Evolutionary conservation across 2,797 vertebrate genomes (phyloP).

Genomic region (Melanotaenia nigrans): DNA sequence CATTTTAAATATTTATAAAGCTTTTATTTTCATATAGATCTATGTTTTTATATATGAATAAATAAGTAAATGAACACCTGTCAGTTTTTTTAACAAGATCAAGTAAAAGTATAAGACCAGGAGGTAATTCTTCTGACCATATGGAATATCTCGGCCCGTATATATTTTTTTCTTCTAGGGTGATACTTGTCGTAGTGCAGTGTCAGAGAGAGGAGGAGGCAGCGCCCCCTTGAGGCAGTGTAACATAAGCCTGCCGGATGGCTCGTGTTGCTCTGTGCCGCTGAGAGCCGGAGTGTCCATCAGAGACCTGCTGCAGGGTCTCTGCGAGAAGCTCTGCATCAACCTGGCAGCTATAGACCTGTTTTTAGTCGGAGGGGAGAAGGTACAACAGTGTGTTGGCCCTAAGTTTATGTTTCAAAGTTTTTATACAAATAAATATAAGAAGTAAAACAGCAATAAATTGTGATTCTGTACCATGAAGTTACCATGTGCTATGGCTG

Average conservation of each 20-base stretch:
- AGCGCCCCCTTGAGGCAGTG: conserved; percentile 87
- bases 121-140: background rate
- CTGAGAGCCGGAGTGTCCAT: conserved; percentile 90
- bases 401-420: background rate
- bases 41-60: too few relatives aligned
- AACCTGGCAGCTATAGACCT: conserved; percentile 96
- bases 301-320: conserved; percentile 91
- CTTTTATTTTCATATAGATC: too few relatives aligned
- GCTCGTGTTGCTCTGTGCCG: conserved; percentile 88
- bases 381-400: conserved; percentile 81
- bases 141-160: background rate
- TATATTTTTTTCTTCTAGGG: conserved; percentile 72
- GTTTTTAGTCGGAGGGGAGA: conserved; percentile 95
- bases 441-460: background rate
- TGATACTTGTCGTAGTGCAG: conserved; percentile 83
- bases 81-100: background rate
- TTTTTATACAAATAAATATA: background rate
- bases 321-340: conserved; percentile 94
- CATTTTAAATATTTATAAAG: too few relatives aligned
- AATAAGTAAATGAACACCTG: too few relatives aligned
- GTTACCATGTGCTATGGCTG: background rate
- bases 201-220: conserved; percentile 80
- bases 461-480: background rate
- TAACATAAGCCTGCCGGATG: conserved; percentile 91
- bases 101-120: background rate